These are phyloP conservation scores for Drosophila quinaria DNA, from an alignment of 2,888 invertebrate species.

Conservation along the genomic window DNA sequence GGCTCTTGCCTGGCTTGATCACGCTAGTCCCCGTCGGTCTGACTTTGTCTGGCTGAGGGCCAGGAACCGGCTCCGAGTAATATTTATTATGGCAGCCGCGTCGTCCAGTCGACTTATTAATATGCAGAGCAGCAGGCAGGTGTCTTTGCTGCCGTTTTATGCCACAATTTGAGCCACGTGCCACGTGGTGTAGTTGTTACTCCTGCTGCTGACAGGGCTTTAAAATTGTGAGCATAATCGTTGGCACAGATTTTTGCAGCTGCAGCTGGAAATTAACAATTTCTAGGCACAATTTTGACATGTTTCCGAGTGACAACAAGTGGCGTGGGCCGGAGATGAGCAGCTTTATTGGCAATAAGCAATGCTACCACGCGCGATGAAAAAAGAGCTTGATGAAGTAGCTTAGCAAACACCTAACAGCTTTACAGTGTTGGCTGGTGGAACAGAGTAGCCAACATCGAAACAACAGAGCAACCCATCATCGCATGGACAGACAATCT, in stretches of 20 bases:
- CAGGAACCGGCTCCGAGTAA: slow-evolving; percentile 32
- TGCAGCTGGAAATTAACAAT: slow-evolving; percentile 53
- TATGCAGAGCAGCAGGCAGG: slow-evolving; percentile 73
- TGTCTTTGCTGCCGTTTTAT: slow-evolving; percentile 76
- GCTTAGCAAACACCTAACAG: slow-evolving; percentile 23
- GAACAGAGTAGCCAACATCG: slow-evolving; percentile 27
- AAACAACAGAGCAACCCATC: slow-evolving; percentile 2
- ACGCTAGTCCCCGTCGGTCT: slow-evolving; percentile 13
- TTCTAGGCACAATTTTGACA: slow-evolving; percentile 34
- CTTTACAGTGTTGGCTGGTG: slow-evolving; percentile 23
- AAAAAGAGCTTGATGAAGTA: slow-evolving; percentile 12
- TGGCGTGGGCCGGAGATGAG: slow-evolving; percentile 21
- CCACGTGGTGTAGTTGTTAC: slow-evolving; percentile 12
- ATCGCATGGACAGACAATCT: slow-evolving; percentile 34
- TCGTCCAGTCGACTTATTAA: slow-evolving; percentile 63
- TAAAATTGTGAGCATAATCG: slow-evolving; percentile 57
- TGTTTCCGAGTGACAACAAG: slow-evolving; percentile 32
- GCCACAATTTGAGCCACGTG: slow-evolving; percentile 76
- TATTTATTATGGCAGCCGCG: slow-evolving; percentile 69
- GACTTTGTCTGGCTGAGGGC: slow-evolving; percentile 13
- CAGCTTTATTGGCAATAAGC: slow-evolving; percentile 52
- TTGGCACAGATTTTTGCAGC: slow-evolving; percentile 49
- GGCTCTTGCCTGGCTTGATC: slow-evolving; percentile 13
- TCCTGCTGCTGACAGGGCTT: slow-evolving; percentile 45
- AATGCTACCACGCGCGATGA: background rate